A percentile compares a stretch with the other conserved stretches of the same genome.
phyloP scores from a whole-genome alignment of 2,797 vertebrate genomes.

The Mus caroli region DNA sequence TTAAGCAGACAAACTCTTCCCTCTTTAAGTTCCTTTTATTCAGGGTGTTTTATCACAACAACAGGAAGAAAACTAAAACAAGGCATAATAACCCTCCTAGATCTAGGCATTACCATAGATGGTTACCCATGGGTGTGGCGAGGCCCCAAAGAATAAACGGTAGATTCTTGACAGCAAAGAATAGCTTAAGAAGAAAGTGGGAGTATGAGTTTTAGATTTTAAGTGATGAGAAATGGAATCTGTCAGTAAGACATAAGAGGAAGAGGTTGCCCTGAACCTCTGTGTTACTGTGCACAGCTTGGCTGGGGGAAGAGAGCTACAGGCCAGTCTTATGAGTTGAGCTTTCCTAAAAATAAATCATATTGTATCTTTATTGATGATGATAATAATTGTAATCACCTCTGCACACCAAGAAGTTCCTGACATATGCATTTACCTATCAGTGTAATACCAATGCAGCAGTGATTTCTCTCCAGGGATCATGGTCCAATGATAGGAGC shows the following conservation, averaged over 20 bases:
- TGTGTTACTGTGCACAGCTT: background rate
- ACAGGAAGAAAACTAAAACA: background rate
- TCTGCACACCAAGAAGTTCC: background rate
- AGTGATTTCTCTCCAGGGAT: background rate
- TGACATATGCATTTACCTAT: background rate
- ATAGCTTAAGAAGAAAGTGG: background rate
- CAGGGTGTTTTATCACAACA: background rate
- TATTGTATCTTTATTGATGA: background rate
- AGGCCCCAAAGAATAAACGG: background rate
- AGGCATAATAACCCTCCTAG: background rate
- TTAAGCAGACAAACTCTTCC: background rate
- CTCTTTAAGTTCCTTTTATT: background rate
- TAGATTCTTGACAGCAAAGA: background rate
- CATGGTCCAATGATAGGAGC: background rate
- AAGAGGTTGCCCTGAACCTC: background rate
- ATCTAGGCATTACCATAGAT: background rate
- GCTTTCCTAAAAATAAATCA: constrained; percentile 5
- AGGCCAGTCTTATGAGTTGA: background rate
- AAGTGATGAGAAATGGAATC: background rate
- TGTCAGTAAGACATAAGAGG: background rate
- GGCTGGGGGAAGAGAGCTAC: background rate
- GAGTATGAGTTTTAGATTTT: background rate
- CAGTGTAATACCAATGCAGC: background rate
- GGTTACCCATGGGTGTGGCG: background rate
- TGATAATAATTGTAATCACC: background rate